Evolutionary conservation across 2,888 invertebrate species (phyloP), one percentile per base, ranked within the genome.

Genomic region (Eupithecia abbreviata): DNA sequence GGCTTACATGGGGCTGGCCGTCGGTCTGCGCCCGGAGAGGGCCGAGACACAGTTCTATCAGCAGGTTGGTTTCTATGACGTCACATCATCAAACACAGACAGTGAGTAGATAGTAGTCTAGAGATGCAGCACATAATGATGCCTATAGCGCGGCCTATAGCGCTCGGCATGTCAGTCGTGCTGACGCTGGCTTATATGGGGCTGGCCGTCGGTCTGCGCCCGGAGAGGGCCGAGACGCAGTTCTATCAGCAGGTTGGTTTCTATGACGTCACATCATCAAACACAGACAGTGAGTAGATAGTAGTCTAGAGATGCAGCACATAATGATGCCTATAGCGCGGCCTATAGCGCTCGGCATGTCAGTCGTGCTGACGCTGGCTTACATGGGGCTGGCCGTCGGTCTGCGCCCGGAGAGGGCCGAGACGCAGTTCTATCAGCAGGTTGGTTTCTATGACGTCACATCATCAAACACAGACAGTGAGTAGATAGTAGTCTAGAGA

Each of bases 71-170:
- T 62, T 18, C 3, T 58, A 5, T 4, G 10, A 4, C 30, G 4
- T 62, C 9, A 58, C 30, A 62, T 62, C 18, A 62, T 55, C 7
- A n/a, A 55, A 58, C n/a, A 58, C 10, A 58, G 18, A 58, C 58
- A 18, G 3, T 55, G n/a, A n/a, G 0, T n/a, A 55, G 55, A 55
- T 55, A 55, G 6, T 3, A 13, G 51, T 58, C n/a, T 58, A 58
- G 3, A 96, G 96, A 97, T 97, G 96, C 96, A 97, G 76, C 97
- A 98, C 88, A 98, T 98, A 73, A 98, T 98, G 97, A 96, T 98
- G 92, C 98, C 98, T 0, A 96, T 98, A 84, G 97, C 97, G 2
- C 95, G 97, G 84, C 92, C 96, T 0, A 96, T 97, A 80, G 97
- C 97, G 9, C 91, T 97, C 78, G 95, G 96, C 5, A 93, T 98